Percentiles rank a stretch among this genome's conserved stretches.
Conservation (phyloP, 2,888 invertebrate genomes). For the Leistus spinibarbis region DNA sequence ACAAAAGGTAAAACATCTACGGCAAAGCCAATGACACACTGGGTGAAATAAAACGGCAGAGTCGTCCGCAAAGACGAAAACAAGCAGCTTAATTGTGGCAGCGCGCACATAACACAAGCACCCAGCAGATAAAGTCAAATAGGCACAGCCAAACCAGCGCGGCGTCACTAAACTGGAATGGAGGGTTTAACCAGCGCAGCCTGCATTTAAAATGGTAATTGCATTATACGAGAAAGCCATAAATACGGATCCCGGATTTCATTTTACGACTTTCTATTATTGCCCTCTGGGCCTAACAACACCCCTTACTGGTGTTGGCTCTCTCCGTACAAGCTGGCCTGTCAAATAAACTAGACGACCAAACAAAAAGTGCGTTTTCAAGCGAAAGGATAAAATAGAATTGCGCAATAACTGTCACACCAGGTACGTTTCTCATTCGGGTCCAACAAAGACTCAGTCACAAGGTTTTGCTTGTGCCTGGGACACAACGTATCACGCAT, state of each 20-base stretch:
- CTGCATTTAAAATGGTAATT: constrained; percentile 42
- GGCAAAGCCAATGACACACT: constrained; percentile 5
- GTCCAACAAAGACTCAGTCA: neutral
- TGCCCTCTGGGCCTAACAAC: neutral
- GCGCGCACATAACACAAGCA: constrained; percentile 10
- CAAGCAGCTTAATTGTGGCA: neutral
- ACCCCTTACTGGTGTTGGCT: neutral
- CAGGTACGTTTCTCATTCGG: constrained; percentile 45
- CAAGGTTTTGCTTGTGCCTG: too few relatives aligned
- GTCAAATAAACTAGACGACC: constrained; percentile 48
- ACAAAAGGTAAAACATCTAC: constrained; percentile 16
- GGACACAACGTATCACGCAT: neutral
- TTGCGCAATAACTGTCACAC: constrained; percentile 49
- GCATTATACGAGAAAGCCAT: constrained; percentile 39
- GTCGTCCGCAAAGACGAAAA: neutral
- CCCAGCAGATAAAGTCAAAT: neutral
- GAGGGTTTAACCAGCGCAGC: neutral
- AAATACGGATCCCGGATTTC: constrained; percentile 34
- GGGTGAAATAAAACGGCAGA: neutral
- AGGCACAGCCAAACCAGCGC: neutral
- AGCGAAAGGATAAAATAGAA: constrained; percentile 47
- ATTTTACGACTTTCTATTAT: constrained; percentile 38
- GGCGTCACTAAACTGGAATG: neutral
- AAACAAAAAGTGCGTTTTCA: constrained; percentile 46
- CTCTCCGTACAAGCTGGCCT: constrained; percentile 28